Base-by-base conservation (phyloP, 2,797 vertebrate species). In the Peromyscus aztecus region DNA sequence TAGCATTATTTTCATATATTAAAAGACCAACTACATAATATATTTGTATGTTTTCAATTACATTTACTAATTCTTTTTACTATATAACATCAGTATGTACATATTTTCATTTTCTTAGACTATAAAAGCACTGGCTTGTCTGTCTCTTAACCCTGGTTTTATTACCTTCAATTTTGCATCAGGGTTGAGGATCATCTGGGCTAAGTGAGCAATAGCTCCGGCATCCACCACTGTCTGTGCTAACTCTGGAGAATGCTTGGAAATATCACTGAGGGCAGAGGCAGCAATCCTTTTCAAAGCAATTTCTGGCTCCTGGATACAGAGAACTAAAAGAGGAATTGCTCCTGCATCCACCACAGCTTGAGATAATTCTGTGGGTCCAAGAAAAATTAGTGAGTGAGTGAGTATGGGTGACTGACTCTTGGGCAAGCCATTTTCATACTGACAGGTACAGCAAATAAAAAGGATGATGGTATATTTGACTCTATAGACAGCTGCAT, bases 131-230 rank as follows among this genome's bases (percentile, higher is more conserved):
- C 31, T 57, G 29, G 12, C 40, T 49, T 52, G 11, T 83, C 75
- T 67, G 57, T 21, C 40, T 73, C 37, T 71, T 73, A 40, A 46
- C 24, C n/a, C 77, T 63, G 71, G 78, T 96, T 97, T 95, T 96
- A 93, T 97, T 98, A 99, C 99, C 99, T 99, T 99, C 80, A 99
- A 98, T 98, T 99, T 99, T 98, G 99, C 98, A 69, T 99, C 99
- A 82, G 99, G 99, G 97, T 99, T 99, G 95, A 98, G 99, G 98
- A 99, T 99, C 99, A 99, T 99, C 99, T 99, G 99, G 84, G 99
- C 99, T 98, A 99, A 99, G 97, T 99, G 98, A 96, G 99, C 99
- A 40, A 99, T 99, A 91, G 99, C 99, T 89, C 99, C 99, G 0
- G 98, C 98, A 95, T 99, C 99, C 98, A 99, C 99, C 97, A 99